phyloP scores from a whole-genome alignment of 2,888 invertebrate species.

The Caenorhabditis sp. region DNA sequence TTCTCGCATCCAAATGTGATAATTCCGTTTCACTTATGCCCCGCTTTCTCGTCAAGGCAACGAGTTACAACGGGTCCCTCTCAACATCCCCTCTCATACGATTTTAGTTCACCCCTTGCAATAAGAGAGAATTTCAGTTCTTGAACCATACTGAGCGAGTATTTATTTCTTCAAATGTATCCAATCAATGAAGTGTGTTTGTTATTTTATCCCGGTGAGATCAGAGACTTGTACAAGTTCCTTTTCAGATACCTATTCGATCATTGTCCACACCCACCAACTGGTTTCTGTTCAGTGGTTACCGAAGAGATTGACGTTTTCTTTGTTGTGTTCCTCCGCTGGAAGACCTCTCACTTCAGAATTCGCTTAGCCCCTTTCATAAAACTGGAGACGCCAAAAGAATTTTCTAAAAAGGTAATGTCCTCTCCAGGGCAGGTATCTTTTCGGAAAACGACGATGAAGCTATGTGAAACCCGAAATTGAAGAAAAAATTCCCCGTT shows the following conservation, averaged over 20 bases:
- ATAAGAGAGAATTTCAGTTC: conserved; percentile 49
- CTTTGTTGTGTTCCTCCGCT: conserved; percentile 2
- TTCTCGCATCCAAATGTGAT: conserved; percentile 35
- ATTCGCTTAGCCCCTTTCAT: background rate
- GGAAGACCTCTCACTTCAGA: conserved; percentile 6
- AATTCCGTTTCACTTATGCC: conserved; percentile 44
- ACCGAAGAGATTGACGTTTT: conserved; percentile 10
- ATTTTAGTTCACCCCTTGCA: conserved; percentile 6
- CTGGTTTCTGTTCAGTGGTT: conserved; percentile 42
- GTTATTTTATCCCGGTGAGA: background rate
- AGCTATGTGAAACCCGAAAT: conserved; percentile 26
- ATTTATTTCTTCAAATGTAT: conserved; percentile 41
- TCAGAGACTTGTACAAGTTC: conserved; percentile 29
- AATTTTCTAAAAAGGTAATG: background rate
- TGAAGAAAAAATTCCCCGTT: conserved; percentile 23
- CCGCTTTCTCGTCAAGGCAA: conserved; percentile 1
- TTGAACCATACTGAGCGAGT: conserved; percentile 50
- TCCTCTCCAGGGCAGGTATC: conserved; percentile 12
- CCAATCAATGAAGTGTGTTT: conserved; percentile 31
- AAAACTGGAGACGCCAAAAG: background rate
- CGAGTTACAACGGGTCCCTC: conserved; percentile 28
- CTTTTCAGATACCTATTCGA: conserved; percentile 22
- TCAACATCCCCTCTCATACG: conserved; percentile 7
- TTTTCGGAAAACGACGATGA: conserved; percentile 11
- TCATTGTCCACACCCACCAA: background rate